Conservation (phyloP, 2,113 vertebrate genomes). For the Salminus brasiliensis region DNA sequence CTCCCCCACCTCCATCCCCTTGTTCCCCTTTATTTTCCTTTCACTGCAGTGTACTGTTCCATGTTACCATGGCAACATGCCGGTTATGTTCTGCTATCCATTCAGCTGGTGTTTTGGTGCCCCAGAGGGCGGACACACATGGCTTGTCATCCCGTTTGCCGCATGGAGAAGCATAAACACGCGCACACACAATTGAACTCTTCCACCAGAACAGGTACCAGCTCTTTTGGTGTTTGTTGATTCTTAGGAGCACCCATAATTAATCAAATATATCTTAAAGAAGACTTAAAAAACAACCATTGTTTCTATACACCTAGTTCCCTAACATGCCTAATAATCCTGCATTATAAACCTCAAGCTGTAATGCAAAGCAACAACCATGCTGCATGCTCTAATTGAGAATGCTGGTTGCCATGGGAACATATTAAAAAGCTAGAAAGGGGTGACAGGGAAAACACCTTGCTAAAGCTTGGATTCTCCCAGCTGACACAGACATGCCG, state of each 20-base stretch:
- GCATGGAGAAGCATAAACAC: slow-evolving; percentile 17
- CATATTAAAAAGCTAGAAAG: slow-evolving; percentile 32
- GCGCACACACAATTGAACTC: slow-evolving; percentile 5
- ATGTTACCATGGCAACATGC: slow-evolving; percentile 70
- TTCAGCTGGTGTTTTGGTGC: slow-evolving; percentile 64
- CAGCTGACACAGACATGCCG: slow-evolving; percentile 8
- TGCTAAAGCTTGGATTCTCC: slow-evolving; percentile 35
- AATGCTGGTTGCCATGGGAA: slow-evolving; percentile 40
- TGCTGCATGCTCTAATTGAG: slow-evolving; percentile 34
- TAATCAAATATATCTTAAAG: background rate
- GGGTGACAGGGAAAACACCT: slow-evolving; percentile 42
- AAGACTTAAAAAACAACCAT: background rate
- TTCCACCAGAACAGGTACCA: background rate
- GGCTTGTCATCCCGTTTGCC: slow-evolving; percentile 54
- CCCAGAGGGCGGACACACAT: slow-evolving; percentile 61
- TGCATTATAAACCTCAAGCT: slow-evolving; percentile 1
- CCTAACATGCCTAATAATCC: background rate
- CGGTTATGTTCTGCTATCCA: slow-evolving; percentile 68
- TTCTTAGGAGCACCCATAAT: background rate
- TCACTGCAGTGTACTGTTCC: slow-evolving; percentile 63
- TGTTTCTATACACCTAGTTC: background rate
- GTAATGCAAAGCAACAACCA: background rate
- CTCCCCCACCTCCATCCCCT: slow-evolving; percentile 47
- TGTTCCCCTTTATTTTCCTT: slow-evolving; percentile 15
- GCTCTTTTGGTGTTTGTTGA: background rate